Evolutionary conservation across 2,888 invertebrate species (phyloP).

Genomic region (Apoda limacodes): DNA sequence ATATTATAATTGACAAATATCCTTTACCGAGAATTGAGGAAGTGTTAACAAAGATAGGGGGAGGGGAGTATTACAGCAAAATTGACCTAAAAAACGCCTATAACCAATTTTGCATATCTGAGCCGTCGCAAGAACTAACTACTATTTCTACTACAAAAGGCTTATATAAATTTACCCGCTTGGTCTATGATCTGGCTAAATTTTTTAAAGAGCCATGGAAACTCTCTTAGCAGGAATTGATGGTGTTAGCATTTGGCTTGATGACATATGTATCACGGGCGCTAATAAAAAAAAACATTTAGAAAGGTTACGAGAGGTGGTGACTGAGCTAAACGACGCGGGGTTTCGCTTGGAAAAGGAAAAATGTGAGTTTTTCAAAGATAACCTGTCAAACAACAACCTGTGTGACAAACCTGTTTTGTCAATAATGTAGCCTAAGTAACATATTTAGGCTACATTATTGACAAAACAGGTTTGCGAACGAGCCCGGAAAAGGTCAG

Average conservation of each 20-base stretch:
- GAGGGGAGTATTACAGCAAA: slow-evolving; percentile 13
- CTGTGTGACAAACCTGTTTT: slow-evolving; percentile 5
- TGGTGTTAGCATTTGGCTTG: too few relatives aligned
- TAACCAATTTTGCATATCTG: slow-evolving; percentile 14
- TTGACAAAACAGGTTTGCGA: slow-evolving; percentile 6
- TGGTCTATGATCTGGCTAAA: slow-evolving; percentile 17
- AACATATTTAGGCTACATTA: too few relatives aligned
- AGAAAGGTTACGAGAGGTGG: slow-evolving; percentile 8
- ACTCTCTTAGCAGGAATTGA: too few relatives aligned
- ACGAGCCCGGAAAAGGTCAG: slow-evolving; percentile 7
- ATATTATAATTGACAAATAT: slow-evolving; percentile 1
- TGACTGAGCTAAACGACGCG: slow-evolving; percentile 8
- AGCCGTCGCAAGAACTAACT: slow-evolving; percentile 15
- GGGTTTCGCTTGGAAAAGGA: slow-evolving; percentile 13
- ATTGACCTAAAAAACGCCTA: slow-evolving; percentile 15
- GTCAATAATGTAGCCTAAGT: too few relatives aligned
- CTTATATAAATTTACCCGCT: too few relatives aligned
- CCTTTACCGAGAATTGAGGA: too few relatives aligned
- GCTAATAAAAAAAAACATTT: slow-evolving; percentile 9
- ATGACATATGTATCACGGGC: too few relatives aligned
- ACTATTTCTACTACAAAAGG: slow-evolving; percentile 18
- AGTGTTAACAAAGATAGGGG: too few relatives aligned
- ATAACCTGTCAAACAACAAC: slow-evolving; percentile 9
- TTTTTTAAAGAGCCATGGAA: slow-evolving; percentile 17
- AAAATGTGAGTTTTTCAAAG: too few relatives aligned